Percentiles rank a stretch among this genome's conserved stretches.
These are phyloP conservation scores for Arctopsyche grandis DNA, from an alignment of 1,140 invertebrate genomes.

Conservation along the genomic window DNA sequence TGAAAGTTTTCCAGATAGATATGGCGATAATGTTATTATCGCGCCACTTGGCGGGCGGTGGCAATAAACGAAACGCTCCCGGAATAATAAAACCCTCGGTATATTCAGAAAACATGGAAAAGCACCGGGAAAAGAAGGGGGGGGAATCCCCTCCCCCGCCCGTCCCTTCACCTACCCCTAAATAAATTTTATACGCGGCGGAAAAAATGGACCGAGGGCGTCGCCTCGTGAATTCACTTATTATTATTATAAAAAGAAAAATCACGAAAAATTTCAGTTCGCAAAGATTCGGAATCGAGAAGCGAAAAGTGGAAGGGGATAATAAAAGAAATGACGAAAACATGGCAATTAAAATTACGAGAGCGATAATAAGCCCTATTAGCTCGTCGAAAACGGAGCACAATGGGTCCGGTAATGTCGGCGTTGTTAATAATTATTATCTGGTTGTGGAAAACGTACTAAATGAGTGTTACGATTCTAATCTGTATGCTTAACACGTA, in stretches of 20 bases:
- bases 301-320: not conserved
- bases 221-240: not conserved
- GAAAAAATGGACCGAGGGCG: not conserved
- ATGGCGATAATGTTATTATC: conserved; percentile 44
- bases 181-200: conserved; percentile 22
- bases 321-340: not conserved
- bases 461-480: too few relatives aligned
- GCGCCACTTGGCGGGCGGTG: conserved; percentile 37
- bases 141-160: not conserved
- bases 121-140: conserved; percentile 7
- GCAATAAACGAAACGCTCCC: conserved; percentile 43
- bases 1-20: conserved; percentile 45
- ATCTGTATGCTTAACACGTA: too few relatives aligned
- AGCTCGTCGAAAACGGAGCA: not conserved
- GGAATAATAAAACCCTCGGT: conserved; percentile 43
- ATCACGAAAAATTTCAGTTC: not conserved
- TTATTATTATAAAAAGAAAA: not conserved
- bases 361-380: not conserved
- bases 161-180: not conserved
- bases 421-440: too few relatives aligned
- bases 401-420: too few relatives aligned
- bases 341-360: conserved; percentile 7
- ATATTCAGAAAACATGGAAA: conserved; percentile 21
- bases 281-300: not conserved
- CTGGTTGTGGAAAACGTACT: too few relatives aligned